A percentile compares a stretch with the other conserved stretches of the same genome.
phyloP scores from a whole-genome alignment of 1,140 invertebrate species.

The Halotydeus destructor region DNA sequence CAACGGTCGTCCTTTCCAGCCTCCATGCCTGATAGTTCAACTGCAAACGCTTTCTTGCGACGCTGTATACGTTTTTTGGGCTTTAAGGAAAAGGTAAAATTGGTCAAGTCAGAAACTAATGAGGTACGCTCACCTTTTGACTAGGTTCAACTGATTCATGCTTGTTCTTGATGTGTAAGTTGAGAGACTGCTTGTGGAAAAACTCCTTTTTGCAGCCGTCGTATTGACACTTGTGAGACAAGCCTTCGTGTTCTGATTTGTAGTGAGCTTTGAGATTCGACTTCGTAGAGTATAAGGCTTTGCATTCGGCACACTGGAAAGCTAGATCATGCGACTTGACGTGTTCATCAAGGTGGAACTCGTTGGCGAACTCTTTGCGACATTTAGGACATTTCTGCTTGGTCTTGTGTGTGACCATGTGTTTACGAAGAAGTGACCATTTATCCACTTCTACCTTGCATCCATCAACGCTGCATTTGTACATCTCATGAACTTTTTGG shows the following conservation, averaged over 20 bases:
- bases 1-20: too few species aligned
- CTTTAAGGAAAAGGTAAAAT: too few species aligned
- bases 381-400: background rate
- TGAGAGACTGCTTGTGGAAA: background rate
- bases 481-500: conserved; percentile 22
- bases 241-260: background rate
- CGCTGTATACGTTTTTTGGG: too few species aligned
- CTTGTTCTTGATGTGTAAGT: background rate
- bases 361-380: background rate
- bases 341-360: background rate
- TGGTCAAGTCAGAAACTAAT: too few species aligned
- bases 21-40: too few species aligned
- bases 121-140: too few species aligned
- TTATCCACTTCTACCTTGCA: background rate
- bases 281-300: background rate
- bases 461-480: conserved; percentile 10
- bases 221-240: background rate
- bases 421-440: background rate
- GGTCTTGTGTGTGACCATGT: background rate
- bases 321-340: background rate
- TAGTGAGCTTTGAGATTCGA: background rate
- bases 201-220: background rate
- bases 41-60: too few species aligned
- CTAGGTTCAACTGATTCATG: too few species aligned
- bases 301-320: background rate